Evolutionary conservation across 2,888 invertebrate species (phyloP).

Genomic region (Mythimna lalbum): DNA sequence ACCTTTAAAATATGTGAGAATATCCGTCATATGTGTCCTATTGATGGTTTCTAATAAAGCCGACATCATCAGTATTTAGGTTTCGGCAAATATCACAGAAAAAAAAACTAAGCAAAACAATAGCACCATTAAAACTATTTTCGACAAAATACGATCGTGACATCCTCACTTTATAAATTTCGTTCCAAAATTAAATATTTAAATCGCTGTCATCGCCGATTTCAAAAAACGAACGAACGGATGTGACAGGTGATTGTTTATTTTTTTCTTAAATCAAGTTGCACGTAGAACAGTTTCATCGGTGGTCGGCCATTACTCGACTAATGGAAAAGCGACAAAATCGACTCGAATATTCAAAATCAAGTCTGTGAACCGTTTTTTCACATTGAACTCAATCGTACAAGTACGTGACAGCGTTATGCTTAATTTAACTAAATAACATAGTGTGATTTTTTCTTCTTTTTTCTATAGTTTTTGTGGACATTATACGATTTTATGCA

Average conservation of each 20-base stretch:
- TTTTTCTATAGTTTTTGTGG: slow-evolving; percentile 68
- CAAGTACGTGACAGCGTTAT: slow-evolving; percentile 82
- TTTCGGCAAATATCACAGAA: slow-evolving; percentile 57
- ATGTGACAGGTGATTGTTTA: slow-evolving; percentile 77
- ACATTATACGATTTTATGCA: slow-evolving; percentile 78
- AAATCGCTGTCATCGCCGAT: slow-evolving; percentile 71
- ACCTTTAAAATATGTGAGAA: slow-evolving; percentile 15
- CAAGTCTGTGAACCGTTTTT: slow-evolving; percentile 69
- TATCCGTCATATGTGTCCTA: slow-evolving; percentile 11
- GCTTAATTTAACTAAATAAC: slow-evolving; percentile 82
- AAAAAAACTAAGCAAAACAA: slow-evolving; percentile 55
- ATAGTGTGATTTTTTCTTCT: slow-evolving; percentile 73
- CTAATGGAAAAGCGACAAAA: slow-evolving; percentile 66
- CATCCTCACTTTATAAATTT: slow-evolving; percentile 65
- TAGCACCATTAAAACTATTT: slow-evolving; percentile 52
- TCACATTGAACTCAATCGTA: slow-evolving; percentile 69
- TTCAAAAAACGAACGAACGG: slow-evolving; percentile 75
- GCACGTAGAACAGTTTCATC: slow-evolving; percentile 74
- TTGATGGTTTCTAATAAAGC: slow-evolving; percentile 27
- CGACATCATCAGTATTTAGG: slow-evolving; percentile 26
- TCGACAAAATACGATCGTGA: slow-evolving; percentile 61
- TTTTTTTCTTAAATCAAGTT: slow-evolving; percentile 68
- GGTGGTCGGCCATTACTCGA: slow-evolving; percentile 68
- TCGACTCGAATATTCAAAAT: slow-evolving; percentile 62
- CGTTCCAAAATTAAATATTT: slow-evolving; percentile 74